Base-by-base conservation (phyloP, 1,140 invertebrate species). In the Potamilus streckersoni region DNA sequence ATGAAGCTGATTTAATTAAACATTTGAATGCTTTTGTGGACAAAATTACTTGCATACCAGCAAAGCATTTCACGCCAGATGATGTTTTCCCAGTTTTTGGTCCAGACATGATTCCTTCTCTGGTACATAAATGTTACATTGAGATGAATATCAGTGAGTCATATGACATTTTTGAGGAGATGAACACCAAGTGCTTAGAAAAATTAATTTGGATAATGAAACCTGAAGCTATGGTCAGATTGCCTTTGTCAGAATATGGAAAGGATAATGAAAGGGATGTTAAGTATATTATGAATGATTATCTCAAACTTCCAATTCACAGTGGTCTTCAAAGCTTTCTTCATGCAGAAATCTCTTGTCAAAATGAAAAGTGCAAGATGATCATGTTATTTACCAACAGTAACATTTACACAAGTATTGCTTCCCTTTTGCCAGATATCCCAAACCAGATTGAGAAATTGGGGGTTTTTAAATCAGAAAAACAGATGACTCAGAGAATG, bases 381-480 rank as follows among this genome's bases (percentile, higher is more conserved):
- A 68, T 71, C 14, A 58, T 80, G 14, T 31, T 78, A 17, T 79
- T 80, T 61, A 84, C 80, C 15, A 73, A 74, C 49, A 78, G 72
- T 56, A 79, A 77, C 55, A 75, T 78, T 38, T 68, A 80, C 66
- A 61, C 55, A 12, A 66, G 73, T 49, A 71, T 80, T 27, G 17
- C 56, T 1, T 12, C 31, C 16, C 67, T 65, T 38, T 20, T 75
- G 13, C 20, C 67, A 49, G 57, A 17, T 38, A n/a, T 61, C 8
- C 17, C 20, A 16, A 68, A 63, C 15, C 73, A 76, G n/a, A 64
- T 60, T 38, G 77, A 80, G 63, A 82, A 77, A 64, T 16, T 84
- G 11, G 69, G 75, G n/a, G 69, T 74, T n/a, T 84, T 84, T 49
- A 80, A 80, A 73, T 82, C 83, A 31, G 83, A 84, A 73, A 84